A percentile compares a stretch with the other conserved stretches of the same genome.
Conservation (phyloP, 1,140 invertebrate genomes). For the Pseudomyrmex dendroicus region DNA sequence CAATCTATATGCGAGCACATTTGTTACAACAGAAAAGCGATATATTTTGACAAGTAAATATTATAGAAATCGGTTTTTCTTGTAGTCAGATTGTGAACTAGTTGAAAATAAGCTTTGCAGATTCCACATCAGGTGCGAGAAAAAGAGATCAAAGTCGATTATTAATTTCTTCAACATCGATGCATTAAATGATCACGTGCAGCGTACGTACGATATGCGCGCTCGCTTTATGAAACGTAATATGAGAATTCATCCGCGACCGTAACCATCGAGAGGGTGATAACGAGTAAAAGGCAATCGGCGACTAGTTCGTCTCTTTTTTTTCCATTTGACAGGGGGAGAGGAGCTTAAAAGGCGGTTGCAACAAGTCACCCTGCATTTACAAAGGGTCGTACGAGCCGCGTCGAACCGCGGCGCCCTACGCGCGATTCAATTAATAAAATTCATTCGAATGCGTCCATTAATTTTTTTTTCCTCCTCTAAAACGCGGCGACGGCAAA, state of each 20-base stretch:
- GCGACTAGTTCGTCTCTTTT: slow-evolving; percentile 56
- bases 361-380: slow-evolving; percentile 75
- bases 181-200: slow-evolving; percentile 15
- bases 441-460: slow-evolving; percentile 82
- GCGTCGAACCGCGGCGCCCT: slow-evolving; percentile 69
- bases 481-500: slow-evolving; percentile 65
- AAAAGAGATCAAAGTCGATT: slow-evolving; percentile 1
- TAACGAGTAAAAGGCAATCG: slow-evolving; percentile 73
- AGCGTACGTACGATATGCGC: background rate
- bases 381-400: slow-evolving; percentile 65
- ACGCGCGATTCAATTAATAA: slow-evolving; percentile 83
- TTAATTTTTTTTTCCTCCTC: slow-evolving; percentile 79
- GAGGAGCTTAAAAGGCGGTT: slow-evolving; percentile 68
- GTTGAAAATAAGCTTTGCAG: too few species aligned
- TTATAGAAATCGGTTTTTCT: too few species aligned
- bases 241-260: slow-evolving; percentile 41
- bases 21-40: too few species aligned
- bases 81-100: too few species aligned
- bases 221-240: background rate
- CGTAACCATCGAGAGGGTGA: slow-evolving; percentile 65
- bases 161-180: background rate
- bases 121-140: too few species aligned
- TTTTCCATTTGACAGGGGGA: slow-evolving; percentile 24
- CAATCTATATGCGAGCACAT: background rate
- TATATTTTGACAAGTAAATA: too few species aligned